Base-by-base conservation (phyloP, 2,113 vertebrate genomes). In the Amphiprion percula region DNA sequence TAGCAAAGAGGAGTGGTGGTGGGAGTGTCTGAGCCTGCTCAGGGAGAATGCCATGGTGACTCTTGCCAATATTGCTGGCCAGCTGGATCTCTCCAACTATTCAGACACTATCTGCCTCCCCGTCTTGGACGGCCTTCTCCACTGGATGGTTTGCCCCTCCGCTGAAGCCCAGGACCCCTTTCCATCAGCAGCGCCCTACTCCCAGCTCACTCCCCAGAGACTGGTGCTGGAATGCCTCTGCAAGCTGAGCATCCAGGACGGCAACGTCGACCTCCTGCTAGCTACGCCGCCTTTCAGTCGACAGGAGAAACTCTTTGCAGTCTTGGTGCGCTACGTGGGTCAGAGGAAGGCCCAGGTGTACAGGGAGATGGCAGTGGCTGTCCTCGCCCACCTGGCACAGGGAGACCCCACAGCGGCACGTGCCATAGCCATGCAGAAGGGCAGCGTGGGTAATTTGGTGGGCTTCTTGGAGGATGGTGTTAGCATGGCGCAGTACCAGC, bases 71-170 rank as follows among this genome's bases (percentile, higher is more conserved):
- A 97, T 99, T 81, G 96, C 98, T 6, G 98, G 98, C 91, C 97
- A 99, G 94, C 95, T 99, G 87, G 98, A 99, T 93, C 96, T 99
- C 94, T 99, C 98, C 54, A 90, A 95, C 37, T 99, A 98, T 82
- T 96, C 97, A 0, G 98, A 99, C 89, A 99, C 97, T 85, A 97
- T 99, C 95, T 99, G 97, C 95, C 95, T 99, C 93, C 98, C 98
- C 49, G 94, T 99, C 86, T 92, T 99, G 93, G 97, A 99, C 55
- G 98, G 98, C 89, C 96, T 99, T 79, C 97, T 99, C 90, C 98
- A 99, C 96, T 99, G 98, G 98, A 98, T 98, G 96, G 97, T 99
- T 92, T 99, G 98, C 91, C 97, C 98, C 0, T 98, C 98, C 0
- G 96, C 98, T 0, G 97, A 99, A 93, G 94, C 98, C 79, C 97